Conservation (phyloP, 2,888 invertebrate species). For the Agrilus cyanescens region DNA sequence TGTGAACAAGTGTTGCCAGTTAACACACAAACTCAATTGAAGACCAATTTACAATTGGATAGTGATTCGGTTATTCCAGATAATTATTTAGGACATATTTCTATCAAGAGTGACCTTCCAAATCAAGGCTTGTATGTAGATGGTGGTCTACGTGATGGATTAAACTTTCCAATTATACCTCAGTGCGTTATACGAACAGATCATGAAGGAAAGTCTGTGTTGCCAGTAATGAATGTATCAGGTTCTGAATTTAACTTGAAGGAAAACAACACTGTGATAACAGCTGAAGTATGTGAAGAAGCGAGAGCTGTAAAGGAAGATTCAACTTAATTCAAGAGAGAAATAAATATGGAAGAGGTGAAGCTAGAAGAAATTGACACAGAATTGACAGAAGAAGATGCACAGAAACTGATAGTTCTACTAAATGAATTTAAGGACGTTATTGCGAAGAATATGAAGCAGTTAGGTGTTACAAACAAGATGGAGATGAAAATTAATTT, state of each 20-base stretch:
- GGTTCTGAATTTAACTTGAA: slow-evolving; percentile 3
- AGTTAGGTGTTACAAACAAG: slow-evolving; percentile 6
- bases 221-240: slow-evolving; percentile 10
- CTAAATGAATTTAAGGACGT: slow-evolving; percentile 5
- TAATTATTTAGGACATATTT: slow-evolving; percentile 3
- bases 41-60: background rate
- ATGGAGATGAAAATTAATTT: background rate
- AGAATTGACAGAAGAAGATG: slow-evolving; percentile 3
- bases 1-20: slow-evolving; percentile 7
- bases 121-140: background rate
- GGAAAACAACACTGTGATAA: slow-evolving; percentile 1
- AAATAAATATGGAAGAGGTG: slow-evolving; percentile 2
- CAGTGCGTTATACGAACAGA: slow-evolving; percentile 12
- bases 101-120: background rate
- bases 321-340: background rate
- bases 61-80: background rate
- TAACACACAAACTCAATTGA: slow-evolving; percentile 2
- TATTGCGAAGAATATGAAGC: slow-evolving; percentile 4
- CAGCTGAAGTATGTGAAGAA: slow-evolving; percentile 5
- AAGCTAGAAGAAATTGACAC: slow-evolving; percentile 4
- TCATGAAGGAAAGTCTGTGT: slow-evolving; percentile 7
- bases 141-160: background rate
- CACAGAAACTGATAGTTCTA: slow-evolving; percentile 1
- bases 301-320: too few relatives aligned
- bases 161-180: slow-evolving; percentile 6